Evolutionary conservation across 30 jellyfish, hydroid and myxozoan species (phyloP).

Genomic region (Nemopilema nomurai): DNA sequence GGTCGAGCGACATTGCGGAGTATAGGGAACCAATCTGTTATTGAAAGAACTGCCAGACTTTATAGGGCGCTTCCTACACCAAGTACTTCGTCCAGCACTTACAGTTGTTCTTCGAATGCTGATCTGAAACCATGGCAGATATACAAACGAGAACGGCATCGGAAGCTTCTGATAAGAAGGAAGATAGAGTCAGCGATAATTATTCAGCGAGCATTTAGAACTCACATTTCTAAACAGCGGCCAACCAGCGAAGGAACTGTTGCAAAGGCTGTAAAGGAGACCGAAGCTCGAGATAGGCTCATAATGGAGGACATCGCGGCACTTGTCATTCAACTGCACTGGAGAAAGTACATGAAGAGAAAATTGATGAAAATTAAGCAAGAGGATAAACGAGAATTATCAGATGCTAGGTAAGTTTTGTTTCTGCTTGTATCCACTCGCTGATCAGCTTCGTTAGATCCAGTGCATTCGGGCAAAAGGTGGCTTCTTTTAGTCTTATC

Average conservation of each 20-base stretch:
- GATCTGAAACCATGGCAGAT: slow-evolving; percentile 79
- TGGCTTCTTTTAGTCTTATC: no score
- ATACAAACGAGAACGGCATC: slow-evolving; percentile 73
- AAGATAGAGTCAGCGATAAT: slow-evolving; percentile 88
- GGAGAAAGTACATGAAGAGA: slow-evolving; percentile 85
- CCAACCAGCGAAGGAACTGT: not conserved
- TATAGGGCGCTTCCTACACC: slow-evolving; percentile 15
- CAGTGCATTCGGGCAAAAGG: no score
- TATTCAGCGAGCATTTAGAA: slow-evolving; percentile 83
- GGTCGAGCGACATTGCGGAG: not conserved
- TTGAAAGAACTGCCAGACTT: slow-evolving; percentile 29
- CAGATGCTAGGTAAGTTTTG: slow-evolving; percentile 45
- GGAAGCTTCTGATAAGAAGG: slow-evolving; percentile 67
- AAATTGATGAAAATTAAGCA: slow-evolving; percentile 45
- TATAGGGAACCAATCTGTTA: not conserved
- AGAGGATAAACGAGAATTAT: slow-evolving; percentile 1
- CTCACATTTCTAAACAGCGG: slow-evolving; percentile 10
- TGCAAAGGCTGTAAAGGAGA: not conserved
- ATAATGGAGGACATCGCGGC: slow-evolving; percentile 83
- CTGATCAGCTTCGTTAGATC: no score
- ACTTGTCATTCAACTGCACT: slow-evolving; percentile 81
- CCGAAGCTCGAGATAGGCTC: slow-evolving; percentile 8
- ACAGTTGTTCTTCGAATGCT: slow-evolving; percentile 5
- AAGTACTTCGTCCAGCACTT: slow-evolving; percentile 7
- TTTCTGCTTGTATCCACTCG: no score